phyloP scores from a whole-genome alignment of 1,140 invertebrate genomes.

The Hypsibius dujardini region DNA sequence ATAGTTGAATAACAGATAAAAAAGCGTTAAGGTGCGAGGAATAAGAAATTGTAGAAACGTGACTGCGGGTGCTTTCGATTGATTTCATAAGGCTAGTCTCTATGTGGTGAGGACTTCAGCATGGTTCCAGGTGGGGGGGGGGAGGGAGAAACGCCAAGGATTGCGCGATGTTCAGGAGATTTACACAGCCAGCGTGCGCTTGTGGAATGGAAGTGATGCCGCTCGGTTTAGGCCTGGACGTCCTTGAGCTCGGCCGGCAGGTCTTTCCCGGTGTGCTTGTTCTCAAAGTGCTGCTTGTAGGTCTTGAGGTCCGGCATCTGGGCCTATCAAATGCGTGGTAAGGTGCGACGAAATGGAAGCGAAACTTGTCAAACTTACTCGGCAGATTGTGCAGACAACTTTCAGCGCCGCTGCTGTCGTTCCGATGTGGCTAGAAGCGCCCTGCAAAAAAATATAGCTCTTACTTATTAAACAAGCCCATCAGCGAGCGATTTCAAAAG shows the following conservation, averaged over 20 bases:
- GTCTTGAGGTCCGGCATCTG: constrained; percentile 99
- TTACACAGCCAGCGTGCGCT: no score
- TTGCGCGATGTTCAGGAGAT: no score
- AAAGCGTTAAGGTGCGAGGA: no score
- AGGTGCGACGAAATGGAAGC: neutral
- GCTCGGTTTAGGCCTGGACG: constrained; percentile 30
- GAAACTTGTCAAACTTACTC: constrained; percentile 43
- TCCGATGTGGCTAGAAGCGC: constrained; percentile 86
- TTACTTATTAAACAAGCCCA: constrained; percentile 20
- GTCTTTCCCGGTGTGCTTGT: constrained; percentile 91
- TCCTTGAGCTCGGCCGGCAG: constrained; percentile 81
- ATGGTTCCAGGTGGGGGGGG: no score
- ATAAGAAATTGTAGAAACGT: no score
- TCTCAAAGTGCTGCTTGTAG: constrained; percentile 98
- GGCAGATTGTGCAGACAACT: constrained; percentile 76
- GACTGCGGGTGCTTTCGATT: no score
- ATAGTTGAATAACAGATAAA: no score
- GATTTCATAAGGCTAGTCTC: no score
- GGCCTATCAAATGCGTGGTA: constrained; percentile 44
- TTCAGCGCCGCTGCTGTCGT: constrained; percentile 83
- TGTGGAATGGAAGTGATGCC: no score
- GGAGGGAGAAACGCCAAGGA: no score
- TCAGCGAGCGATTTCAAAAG: no score
- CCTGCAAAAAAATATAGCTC: constrained; percentile 38
- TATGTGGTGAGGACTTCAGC: no score